Evolutionary conservation across 2,888 invertebrate genomes (phyloP).

Genomic region (Zygothrica quintamaculata): DNA sequence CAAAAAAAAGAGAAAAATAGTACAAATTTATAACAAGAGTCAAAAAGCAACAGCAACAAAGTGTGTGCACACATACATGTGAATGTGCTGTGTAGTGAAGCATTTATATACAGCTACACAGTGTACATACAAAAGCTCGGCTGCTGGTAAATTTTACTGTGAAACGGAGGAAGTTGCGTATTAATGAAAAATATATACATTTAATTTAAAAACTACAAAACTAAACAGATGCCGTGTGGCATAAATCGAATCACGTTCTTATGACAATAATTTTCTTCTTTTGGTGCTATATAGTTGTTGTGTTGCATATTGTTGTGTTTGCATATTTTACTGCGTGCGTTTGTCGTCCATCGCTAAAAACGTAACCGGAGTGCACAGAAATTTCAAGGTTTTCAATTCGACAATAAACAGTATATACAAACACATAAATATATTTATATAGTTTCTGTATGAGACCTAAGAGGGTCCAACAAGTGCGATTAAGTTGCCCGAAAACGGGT

Average conservation of each 20-base stretch:
- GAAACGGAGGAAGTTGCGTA: slow-evolving; percentile 72
- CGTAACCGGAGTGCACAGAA: slow-evolving; percentile 56
- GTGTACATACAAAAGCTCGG: slow-evolving; percentile 39
- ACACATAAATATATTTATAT: too few species aligned
- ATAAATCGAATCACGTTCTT: slow-evolving; percentile 71
- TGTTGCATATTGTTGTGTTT: slow-evolving; percentile 15
- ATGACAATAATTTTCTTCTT: slow-evolving; percentile 44
- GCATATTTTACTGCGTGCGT: slow-evolving; percentile 11
- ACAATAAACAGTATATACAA: slow-evolving; percentile 28
- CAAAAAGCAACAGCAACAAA: slow-evolving; percentile 57
- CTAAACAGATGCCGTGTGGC: slow-evolving; percentile 49
- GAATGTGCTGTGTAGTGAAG: slow-evolving; percentile 49
- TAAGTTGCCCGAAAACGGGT: slow-evolving; percentile 22
- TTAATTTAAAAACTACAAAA: slow-evolving; percentile 58
- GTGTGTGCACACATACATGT: slow-evolving; percentile 48
- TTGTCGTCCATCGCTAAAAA: slow-evolving; percentile 36
- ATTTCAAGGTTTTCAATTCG: slow-evolving; percentile 63
- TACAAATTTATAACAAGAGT: slow-evolving; percentile 52
- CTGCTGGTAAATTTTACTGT: slow-evolving; percentile 79
- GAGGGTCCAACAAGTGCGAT: slow-evolving; percentile 42
- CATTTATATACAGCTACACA: slow-evolving; percentile 33
- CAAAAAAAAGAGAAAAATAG: slow-evolving; percentile 41
- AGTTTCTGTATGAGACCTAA: slow-evolving; percentile 44
- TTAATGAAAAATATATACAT: slow-evolving; percentile 74
- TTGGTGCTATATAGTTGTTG: slow-evolving; percentile 15